Base-by-base conservation (phyloP, 2,888 invertebrate species). In the Drosophila nigritarsus region DNA sequence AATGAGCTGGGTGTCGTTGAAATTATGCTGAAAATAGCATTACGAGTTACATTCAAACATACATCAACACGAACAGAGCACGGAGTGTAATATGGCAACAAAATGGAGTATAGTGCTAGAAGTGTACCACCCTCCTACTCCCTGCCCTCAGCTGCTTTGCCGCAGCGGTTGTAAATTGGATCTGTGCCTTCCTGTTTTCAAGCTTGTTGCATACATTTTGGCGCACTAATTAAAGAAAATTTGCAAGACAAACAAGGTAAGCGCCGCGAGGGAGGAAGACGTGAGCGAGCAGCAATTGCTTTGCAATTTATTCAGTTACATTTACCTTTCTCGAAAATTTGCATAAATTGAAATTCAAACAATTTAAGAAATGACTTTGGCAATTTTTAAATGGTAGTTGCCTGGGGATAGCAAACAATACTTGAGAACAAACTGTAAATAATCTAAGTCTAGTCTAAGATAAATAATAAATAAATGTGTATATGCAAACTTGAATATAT, bases 151-250 rank as follows among this genome's bases (percentile, higher is more conserved):
- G 11, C 20, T 20, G 30, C 38, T 38, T 51, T 73, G 51, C 74
- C 62, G 11, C 69, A 62, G n/a, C 27, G 40, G 32, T 51, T 63
- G 59, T 66, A 49, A 45, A 45, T 48, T 54, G 61, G 64, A 53
- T 56, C 55, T 60, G 50, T 62, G 62, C 61, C 48, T 34, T 34
- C 54, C 27, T 50, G 48, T 58, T 60, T 65, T 29, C 56, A 50
- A 59, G 71, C 79, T 72, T 75, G 68, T 80, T 75, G 82, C 82
- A 75, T 67, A 82, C 78, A 75, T 78, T 82, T 75, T 50, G 74
- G 68, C 73, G 81, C 81, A 86, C 83, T 83, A 86, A 83, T 88
- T 85, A 79, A 83, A 69, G 82, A 81, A 86, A 81, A 79, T 83
- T 78, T 73, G 73, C 74, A 80, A 70, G 60, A 66, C 78, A 82